phyloP scores from a whole-genome alignment of 2,888 invertebrate genomes.

The Heliconius cydno region DNA sequence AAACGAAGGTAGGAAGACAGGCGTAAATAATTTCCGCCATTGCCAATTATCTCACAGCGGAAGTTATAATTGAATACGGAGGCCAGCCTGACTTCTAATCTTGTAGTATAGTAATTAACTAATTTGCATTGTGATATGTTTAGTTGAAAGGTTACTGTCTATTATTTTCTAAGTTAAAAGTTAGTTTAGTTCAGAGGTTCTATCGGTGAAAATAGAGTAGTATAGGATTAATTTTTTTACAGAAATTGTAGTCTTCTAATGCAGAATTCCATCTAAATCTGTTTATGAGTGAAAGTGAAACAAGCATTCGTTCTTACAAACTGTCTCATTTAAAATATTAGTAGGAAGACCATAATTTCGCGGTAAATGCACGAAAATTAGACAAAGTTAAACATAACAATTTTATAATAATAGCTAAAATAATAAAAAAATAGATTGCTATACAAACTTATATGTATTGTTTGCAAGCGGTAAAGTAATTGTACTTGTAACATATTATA shows the following conservation, averaged over 20 bases:
- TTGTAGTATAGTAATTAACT: slow-evolving; percentile 19
- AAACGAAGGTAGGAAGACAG: slow-evolving; percentile 15
- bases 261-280: too few species aligned
- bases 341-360: too few species aligned
- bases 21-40: slow-evolving; percentile 19
- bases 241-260: background rate
- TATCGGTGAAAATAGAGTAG: background rate
- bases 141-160: background rate
- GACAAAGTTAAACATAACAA: too few species aligned
- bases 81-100: slow-evolving; percentile 4
- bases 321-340: too few species aligned
- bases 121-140: slow-evolving; percentile 13
- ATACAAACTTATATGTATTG: too few species aligned
- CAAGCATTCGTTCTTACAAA: too few species aligned
- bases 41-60: slow-evolving; percentile 19
- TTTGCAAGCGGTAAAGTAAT: too few species aligned
- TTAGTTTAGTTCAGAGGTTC: background rate
- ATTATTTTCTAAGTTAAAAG: background rate
- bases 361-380: too few species aligned
- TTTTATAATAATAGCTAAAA: too few species aligned
- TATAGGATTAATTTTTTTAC: background rate
- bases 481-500: too few species aligned
- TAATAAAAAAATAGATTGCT: too few species aligned
- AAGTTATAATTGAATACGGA: slow-evolving; percentile 20
- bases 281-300: too few species aligned